Evolutionary conservation across 2,888 invertebrate species (phyloP).

Genomic region (Leptopterna dolabrata): DNA sequence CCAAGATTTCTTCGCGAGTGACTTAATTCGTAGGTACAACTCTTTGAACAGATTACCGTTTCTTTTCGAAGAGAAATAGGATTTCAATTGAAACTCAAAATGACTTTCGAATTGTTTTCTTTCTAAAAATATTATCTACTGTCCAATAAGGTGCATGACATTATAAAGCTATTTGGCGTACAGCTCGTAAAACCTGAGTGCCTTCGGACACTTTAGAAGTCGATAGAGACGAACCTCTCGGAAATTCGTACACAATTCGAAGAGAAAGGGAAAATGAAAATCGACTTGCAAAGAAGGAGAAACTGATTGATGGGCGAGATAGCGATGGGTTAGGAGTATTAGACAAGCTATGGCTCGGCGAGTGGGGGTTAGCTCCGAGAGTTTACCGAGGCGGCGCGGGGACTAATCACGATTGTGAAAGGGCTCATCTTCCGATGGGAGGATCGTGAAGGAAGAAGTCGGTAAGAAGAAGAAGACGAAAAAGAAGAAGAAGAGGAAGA

Average conservation of each 20-base stretch:
- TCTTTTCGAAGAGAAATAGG: too few relatives aligned
- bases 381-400: slow-evolving; percentile 31
- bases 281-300: slow-evolving; percentile 18
- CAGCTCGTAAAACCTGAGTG: too few relatives aligned
- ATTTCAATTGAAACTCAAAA: too few relatives aligned
- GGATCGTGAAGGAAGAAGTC: slow-evolving; percentile 32
- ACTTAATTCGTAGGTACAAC: too few relatives aligned
- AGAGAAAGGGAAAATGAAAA: slow-evolving; percentile 28
- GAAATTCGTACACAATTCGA: neutral
- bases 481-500: neutral
- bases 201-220: neutral
- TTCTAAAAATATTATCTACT: too few relatives aligned
- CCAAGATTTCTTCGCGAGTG: too few relatives aligned
- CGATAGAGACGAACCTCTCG: neutral
- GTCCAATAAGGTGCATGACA: too few relatives aligned
- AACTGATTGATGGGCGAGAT: slow-evolving; percentile 42
- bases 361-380: neutral
- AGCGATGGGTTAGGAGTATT: neutral
- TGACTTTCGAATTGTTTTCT: too few relatives aligned
- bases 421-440: slow-evolving; percentile 29
- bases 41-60: too few relatives aligned
- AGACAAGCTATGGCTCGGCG: neutral
- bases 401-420: slow-evolving; percentile 48
- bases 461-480: neutral
- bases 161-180: too few relatives aligned